phyloP scores from a whole-genome alignment of 2,888 invertebrate species.

The Sericinus montela region DNA sequence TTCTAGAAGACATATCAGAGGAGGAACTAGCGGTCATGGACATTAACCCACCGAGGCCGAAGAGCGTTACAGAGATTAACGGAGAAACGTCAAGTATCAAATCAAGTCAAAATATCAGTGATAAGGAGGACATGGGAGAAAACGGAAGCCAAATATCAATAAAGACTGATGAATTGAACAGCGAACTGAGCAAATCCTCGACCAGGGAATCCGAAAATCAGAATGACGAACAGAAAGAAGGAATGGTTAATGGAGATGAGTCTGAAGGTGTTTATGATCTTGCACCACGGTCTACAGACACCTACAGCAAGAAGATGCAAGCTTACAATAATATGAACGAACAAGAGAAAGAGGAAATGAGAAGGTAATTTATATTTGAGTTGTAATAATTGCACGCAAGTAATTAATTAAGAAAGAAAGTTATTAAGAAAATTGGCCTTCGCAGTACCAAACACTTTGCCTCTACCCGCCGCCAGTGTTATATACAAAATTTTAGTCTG shows the following conservation, averaged over 20 bases:
- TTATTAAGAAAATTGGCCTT: too few relatives aligned
- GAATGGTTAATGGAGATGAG: conserved; percentile 58
- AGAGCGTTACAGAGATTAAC: conserved; percentile 56
- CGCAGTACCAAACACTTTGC: too few relatives aligned
- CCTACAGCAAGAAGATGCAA: conserved; percentile 71
- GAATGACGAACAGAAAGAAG: conserved; percentile 47
- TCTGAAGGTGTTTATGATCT: conserved; percentile 66
- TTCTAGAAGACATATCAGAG: conserved; percentile 61
- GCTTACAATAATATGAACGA: conserved; percentile 69
- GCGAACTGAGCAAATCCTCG: conserved; percentile 57
- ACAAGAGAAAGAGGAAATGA: conserved; percentile 67
- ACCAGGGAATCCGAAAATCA: conserved; percentile 39
- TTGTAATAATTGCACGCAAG: too few relatives aligned
- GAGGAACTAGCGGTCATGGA: conserved; percentile 66
- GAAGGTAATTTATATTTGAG: conserved; percentile 40
- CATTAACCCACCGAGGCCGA: conserved; percentile 46
- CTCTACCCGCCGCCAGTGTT: too few relatives aligned
- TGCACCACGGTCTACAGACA: conserved; percentile 62
- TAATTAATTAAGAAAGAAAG: too few relatives aligned
- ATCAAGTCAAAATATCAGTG: conserved; percentile 44
- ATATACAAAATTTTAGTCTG: too few relatives aligned
- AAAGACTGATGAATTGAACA: conserved; percentile 63
- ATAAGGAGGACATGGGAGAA: conserved; percentile 53
- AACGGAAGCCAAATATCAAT: conserved; percentile 65
- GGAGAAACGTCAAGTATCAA: conserved; percentile 60